A percentile compares a stretch with the other conserved stretches of the same genome.
Conservation (phyloP, 2,888 invertebrate genomes). For the Resseliella maxima region DNA sequence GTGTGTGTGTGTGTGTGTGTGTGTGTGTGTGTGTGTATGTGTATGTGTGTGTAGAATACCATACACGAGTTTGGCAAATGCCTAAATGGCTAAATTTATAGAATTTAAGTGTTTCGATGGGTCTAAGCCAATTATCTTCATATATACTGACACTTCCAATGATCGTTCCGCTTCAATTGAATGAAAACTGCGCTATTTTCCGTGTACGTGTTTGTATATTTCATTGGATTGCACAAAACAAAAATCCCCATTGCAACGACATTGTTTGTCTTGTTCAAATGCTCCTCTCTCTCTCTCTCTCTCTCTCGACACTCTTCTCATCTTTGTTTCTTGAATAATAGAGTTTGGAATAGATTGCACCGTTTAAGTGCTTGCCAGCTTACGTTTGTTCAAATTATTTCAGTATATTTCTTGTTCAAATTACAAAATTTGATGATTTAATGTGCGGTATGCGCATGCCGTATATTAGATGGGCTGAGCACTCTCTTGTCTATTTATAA, state of each 20-base stretch:
- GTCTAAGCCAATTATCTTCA: background rate
- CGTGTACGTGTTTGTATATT: background rate
- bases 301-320: background rate
- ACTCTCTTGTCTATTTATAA: constrained; percentile 9
- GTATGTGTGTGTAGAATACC: background rate
- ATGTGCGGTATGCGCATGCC: constrained; percentile 27
- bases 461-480: background rate
- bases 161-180: constrained; percentile 11
- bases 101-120: background rate
- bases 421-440: constrained; percentile 38
- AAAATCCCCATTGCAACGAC: background rate
- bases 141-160: constrained; percentile 1
- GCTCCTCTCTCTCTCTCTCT: background rate
- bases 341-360: background rate
- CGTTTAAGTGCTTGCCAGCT: constrained; percentile 13
- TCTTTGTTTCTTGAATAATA: too few species aligned
- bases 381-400: background rate
- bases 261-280: background rate
- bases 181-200: background rate
- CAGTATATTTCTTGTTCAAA: background rate
- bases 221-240: background rate
- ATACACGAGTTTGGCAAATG: background rate
- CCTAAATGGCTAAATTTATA: constrained; percentile 7
- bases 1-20: background rate
- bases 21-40: too few species aligned